Evolutionary conservation across 2,888 invertebrate species (phyloP).

Genomic region (Sepiola atlantica): DNA sequence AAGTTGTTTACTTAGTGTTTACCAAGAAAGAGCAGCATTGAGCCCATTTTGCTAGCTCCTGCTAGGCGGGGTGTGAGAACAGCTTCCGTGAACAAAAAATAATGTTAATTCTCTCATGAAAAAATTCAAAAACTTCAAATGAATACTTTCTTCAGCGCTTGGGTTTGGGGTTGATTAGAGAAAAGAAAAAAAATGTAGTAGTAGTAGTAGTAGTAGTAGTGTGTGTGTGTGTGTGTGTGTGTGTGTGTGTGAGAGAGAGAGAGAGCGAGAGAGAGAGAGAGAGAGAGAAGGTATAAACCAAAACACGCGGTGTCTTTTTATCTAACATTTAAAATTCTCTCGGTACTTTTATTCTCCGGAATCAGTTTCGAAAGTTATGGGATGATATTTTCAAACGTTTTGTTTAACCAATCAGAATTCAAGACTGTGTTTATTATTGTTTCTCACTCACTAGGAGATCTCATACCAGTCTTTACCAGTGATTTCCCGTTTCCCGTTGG

Average conservation of each 20-base stretch:
- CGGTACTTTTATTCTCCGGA: conserved; percentile 32
- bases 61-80: background rate
- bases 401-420: background rate
- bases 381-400: conserved; percentile 12
- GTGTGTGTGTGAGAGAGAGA: too few species aligned
- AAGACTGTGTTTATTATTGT: background rate
- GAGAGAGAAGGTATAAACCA: background rate
- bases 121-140: conserved; percentile 32
- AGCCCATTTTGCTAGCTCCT: background rate
- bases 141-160: background rate
- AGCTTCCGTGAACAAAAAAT: conserved; percentile 32
- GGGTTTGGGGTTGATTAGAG: background rate
- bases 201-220: too few species aligned
- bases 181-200: too few species aligned
- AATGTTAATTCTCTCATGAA: background rate
- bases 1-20: conserved; percentile 21
- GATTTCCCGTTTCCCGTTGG: too few species aligned
- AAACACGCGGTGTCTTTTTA: background rate
- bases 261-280: background rate
- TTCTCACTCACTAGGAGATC: background rate
- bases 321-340: background rate
- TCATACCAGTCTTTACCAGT: too few species aligned
- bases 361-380: background rate
- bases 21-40: background rate
- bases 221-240: too few species aligned